phyloP scores from a whole-genome alignment of 2,113 vertebrate genomes.

The Lepus americanus region DNA sequence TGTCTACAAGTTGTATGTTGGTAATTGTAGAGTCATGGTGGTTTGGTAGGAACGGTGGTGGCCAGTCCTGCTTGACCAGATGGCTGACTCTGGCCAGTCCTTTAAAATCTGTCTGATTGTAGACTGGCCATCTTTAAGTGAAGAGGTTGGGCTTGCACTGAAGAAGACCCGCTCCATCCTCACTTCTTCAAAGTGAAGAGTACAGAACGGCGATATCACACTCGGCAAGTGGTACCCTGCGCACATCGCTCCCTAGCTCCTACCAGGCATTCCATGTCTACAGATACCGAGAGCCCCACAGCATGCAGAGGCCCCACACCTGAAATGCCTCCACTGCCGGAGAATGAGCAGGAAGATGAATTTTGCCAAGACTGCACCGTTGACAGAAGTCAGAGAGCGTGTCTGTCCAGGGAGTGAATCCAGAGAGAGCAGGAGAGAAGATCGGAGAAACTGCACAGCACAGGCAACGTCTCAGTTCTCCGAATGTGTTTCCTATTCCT shows the following conservation, averaged over 20 bases:
- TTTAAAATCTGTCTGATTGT: not conserved
- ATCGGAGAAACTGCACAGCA: not conserved
- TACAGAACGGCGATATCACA: not conserved
- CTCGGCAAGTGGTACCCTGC: conserved; percentile 15
- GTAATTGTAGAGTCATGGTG: not conserved
- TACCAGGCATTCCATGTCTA: not conserved
- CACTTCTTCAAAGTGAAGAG: conserved; percentile 47
- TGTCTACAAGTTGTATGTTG: not conserved
- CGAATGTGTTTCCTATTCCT: too few species aligned
- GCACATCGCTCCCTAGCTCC: not conserved
- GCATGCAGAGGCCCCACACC: not conserved
- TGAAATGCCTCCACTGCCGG: not conserved
- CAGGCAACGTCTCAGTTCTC: not conserved
- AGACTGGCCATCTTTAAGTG: not conserved
- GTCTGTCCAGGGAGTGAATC: not conserved
- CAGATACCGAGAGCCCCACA: not conserved
- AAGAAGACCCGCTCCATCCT: not conserved
- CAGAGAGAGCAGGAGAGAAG: conserved; percentile 20
- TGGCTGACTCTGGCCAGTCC: not conserved
- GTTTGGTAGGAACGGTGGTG: not conserved
- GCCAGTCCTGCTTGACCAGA: not conserved
- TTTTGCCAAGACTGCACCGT: not conserved
- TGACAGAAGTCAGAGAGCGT: not conserved
- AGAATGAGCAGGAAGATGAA: not conserved
- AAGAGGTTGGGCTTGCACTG: not conserved